A percentile compares a stretch with the other conserved stretches of the same genome.
phyloP scores from a whole-genome alignment of 2,888 invertebrate species.

The Meghimatium bilineatum region DNA sequence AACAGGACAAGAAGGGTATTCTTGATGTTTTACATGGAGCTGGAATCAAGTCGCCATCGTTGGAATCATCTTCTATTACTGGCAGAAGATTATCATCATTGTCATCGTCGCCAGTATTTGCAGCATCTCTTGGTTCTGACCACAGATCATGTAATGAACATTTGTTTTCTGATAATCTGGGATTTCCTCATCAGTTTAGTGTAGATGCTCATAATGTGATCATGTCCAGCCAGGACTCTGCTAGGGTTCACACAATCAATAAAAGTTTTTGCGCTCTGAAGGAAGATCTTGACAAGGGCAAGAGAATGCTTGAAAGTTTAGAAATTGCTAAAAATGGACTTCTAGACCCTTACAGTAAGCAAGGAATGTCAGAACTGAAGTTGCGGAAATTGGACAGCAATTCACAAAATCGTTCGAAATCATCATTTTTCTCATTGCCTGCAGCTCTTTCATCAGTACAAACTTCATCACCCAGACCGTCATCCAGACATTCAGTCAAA shows the following conservation, averaged over 20 bases:
- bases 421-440: constrained; percentile 15
- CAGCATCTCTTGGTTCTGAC: constrained; percentile 2
- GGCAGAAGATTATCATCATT: constrained; percentile 6
- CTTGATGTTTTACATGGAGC: constrained; percentile 29
- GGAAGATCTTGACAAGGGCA: constrained; percentile 41
- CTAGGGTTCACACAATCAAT: constrained; percentile 39
- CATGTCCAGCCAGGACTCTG: constrained; percentile 38
- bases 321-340: constrained; percentile 44
- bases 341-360: constrained; percentile 39
- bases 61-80: not conserved
- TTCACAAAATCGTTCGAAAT: constrained; percentile 28
- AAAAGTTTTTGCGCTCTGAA: constrained; percentile 36
- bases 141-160: constrained; percentile 20
- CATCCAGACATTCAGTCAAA: constrained; percentile 26
- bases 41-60: constrained; percentile 23
- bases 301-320: constrained; percentile 43
- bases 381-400: constrained; percentile 34
- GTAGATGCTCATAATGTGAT: constrained; percentile 28
- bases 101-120: constrained; percentile 8
- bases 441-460: constrained; percentile 19
- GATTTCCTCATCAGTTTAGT: constrained; percentile 38
- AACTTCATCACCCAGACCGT: constrained; percentile 30
- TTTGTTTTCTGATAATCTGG: constrained; percentile 14
- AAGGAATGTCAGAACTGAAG: constrained; percentile 3
- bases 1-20: constrained; percentile 21